These are phyloP conservation scores for Augochlorella aurata DNA, from an alignment of 2,888 invertebrate genomes.

Conservation along the genomic window DNA sequence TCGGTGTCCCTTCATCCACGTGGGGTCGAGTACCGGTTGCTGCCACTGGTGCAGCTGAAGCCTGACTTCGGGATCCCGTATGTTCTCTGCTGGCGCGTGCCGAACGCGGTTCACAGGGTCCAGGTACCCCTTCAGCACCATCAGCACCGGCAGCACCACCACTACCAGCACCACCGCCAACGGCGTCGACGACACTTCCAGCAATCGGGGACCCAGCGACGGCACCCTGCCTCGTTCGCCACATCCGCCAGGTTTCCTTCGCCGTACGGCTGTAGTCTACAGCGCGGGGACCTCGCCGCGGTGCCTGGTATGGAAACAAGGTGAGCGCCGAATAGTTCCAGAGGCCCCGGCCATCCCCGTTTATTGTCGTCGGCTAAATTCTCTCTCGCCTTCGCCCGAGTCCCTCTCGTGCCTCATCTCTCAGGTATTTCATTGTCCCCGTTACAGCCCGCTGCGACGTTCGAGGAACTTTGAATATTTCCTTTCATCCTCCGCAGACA, in stretches of 20 bases:
- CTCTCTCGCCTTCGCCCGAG: background rate
- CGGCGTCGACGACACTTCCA: conserved; percentile 65
- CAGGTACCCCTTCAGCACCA: conserved; percentile 58
- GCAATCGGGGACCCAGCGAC: conserved; percentile 38
- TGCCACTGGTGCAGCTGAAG: conserved; percentile 71
- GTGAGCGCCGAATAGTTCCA: conserved; percentile 53
- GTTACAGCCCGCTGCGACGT: background rate
- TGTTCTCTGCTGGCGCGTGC: conserved; percentile 76
- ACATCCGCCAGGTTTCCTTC: conserved; percentile 54
- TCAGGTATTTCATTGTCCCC: background rate
- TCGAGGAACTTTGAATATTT: conserved; percentile 7
- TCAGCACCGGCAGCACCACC: conserved; percentile 34
- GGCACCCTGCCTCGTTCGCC: conserved; percentile 54
- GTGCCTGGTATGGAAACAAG: conserved; percentile 77
- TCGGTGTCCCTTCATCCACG: conserved; percentile 58
- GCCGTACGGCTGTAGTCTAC: conserved; percentile 58
- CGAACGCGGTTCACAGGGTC: conserved; percentile 59
- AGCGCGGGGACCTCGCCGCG: conserved; percentile 61
- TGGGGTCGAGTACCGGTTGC: conserved; percentile 67
- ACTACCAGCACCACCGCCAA: conserved; percentile 59
- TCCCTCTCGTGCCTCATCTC: background rate
- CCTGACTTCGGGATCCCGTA: conserved; percentile 73
- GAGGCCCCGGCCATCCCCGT: background rate
- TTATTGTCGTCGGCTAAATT: background rate
- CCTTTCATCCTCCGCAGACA: background rate